Evolutionary conservation across 2,797 vertebrate genomes (phyloP), one percentile per base, ranked within the genome.

Genomic region (Dallia pectoralis): DNA sequence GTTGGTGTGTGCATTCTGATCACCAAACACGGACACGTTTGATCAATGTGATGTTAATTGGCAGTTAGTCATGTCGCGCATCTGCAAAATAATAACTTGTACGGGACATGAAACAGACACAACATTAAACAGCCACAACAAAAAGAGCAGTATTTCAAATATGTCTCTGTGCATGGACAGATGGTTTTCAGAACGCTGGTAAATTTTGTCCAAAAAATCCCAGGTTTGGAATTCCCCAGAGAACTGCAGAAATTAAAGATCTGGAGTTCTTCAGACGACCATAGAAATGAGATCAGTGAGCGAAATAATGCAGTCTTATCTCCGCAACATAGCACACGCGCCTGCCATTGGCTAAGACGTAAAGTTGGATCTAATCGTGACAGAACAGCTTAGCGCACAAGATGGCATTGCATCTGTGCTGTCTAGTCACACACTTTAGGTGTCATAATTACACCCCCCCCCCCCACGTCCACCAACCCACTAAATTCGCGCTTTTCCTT

Each of bases 401-500:
- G 73, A 81, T 81, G 84, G 76, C 70, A 18, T 67, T 66, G 27
- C 81, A 79, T 89, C 79, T 87, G 82, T 74, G 88, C 64, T 36
- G 74, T 69, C 74, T 68, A 47, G 19, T 62, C 47, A 19, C 61
- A 70, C 77, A 78, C 74, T 70, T 76, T 40, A 72, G 76, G 61
- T 65, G 27, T 71, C 40, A 22, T 84, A 77, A 81, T 87, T 79
- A 76, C 51, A 25, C 64, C 61, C 44, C 49, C 47, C 49, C 16
- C n/a, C n/a, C n/a, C n/a, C n/a, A n/a, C n/a, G n/a, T n/a, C n/a
- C n/a, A n/a, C n/a, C n/a, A n/a, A n/a, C n/a, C n/a, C n/a, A n/a
- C n/a, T 11, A 9, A 76, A 61, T 77, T 72, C 74, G 29, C 12
- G 47, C 72, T 79, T 71, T 14, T 30, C 71, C 49, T 72, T 74